Conservation (phyloP, 2,888 invertebrate genomes). For the Plagodis pulveraria region DNA sequence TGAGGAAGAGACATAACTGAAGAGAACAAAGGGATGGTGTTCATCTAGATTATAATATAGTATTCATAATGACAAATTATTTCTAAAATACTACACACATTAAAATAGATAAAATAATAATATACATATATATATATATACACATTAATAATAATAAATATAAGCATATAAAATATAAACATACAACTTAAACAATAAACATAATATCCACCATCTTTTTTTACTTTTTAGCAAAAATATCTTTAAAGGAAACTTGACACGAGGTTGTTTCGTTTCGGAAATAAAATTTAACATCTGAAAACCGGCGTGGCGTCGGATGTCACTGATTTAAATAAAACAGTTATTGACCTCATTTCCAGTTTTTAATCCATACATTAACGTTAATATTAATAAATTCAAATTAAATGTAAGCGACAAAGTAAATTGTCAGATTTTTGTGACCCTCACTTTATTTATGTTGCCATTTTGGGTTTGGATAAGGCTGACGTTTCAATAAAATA, state of each 20-base stretch:
- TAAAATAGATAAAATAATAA: too few relatives aligned
- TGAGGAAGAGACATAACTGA: too few relatives aligned
- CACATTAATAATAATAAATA: too few relatives aligned
- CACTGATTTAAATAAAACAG: conserved; percentile 5
- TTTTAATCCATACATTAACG: conserved; percentile 15
- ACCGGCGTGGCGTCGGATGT: neutral
- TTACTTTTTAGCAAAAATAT: too few relatives aligned
- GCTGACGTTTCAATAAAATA: neutral
- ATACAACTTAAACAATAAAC: too few relatives aligned
- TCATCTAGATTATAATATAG: too few relatives aligned
- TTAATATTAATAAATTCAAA: conserved; percentile 16
- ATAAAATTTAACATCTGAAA: conserved; percentile 8
- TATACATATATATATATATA: too few relatives aligned
- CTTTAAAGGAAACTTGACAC: conserved; percentile 8
- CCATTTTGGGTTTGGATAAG: neutral
- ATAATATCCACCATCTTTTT: too few relatives aligned
- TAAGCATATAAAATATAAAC: too few relatives aligned
- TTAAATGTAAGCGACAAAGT: conserved; percentile 13
- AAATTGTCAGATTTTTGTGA: neutral
- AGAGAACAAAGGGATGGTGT: too few relatives aligned
- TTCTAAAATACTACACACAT: too few relatives aligned
- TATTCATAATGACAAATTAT: too few relatives aligned
- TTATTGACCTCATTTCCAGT: conserved; percentile 22
- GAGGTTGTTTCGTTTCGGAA: conserved; percentile 1
- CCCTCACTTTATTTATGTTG: neutral